These are phyloP conservation scores for Gonioctena quinquepunctata DNA, from an alignment of 1,140 invertebrate species.

Conservation along the genomic window DNA sequence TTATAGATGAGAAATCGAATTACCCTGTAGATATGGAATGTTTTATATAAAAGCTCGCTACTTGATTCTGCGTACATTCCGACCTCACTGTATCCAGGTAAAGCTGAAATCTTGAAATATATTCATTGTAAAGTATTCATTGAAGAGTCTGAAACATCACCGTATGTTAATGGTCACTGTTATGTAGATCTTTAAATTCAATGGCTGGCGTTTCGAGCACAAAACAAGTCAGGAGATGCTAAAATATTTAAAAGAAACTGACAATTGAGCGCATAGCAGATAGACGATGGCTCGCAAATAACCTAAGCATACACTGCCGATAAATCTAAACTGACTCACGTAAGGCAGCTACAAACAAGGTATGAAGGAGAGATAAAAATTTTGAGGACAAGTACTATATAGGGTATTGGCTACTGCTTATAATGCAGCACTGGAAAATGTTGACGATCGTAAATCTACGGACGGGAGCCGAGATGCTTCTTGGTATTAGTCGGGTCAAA, in stretches of 20 bases:
- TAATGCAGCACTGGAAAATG: slow-evolving; percentile 19
- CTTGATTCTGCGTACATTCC: background rate
- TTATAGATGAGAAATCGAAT: too few relatives aligned
- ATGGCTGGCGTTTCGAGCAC: slow-evolving; percentile 19
- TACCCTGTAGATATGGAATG: background rate
- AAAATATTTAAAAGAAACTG: slow-evolving; percentile 34
- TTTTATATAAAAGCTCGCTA: background rate
- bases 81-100: background rate
- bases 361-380: slow-evolving; percentile 51
- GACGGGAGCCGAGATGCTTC: background rate
- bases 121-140: slow-evolving; percentile 12
- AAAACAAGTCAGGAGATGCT: slow-evolving; percentile 17
- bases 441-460: slow-evolving; percentile 10
- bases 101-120: background rate
- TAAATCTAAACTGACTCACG: slow-evolving; percentile 44
- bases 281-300: slow-evolving; percentile 34
- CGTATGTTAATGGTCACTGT: slow-evolving; percentile 21
- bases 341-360: slow-evolving; percentile 50
- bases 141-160: slow-evolving; percentile 21
- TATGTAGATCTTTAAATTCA: slow-evolving; percentile 24
- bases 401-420: slow-evolving; percentile 43
- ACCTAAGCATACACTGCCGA: slow-evolving; percentile 31
- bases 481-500: background rate
- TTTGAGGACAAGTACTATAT: slow-evolving; percentile 51
- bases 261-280: slow-evolving; percentile 26